Evolutionary conservation across 2,113 vertebrate genomes (phyloP).

Genomic region (Xyliphius kryptos): DNA sequence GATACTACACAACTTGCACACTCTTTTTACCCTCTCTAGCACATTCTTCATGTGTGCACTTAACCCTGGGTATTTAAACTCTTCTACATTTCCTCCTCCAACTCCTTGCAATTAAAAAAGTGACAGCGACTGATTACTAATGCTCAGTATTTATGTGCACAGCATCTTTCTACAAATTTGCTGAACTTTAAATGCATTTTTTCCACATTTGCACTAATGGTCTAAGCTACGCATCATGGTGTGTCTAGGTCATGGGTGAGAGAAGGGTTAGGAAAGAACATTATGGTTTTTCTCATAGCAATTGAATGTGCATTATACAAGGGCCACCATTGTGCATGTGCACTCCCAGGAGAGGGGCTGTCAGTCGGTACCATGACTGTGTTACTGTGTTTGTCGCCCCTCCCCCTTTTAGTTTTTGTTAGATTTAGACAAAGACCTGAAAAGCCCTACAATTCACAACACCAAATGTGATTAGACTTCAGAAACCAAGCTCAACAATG

Average conservation of each 20-base stretch:
- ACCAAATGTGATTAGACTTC: neutral
- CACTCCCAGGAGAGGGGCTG: conserved; percentile 5
- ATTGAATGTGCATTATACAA: conserved; percentile 31
- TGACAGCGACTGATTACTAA: too few species aligned
- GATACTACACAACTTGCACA: too few species aligned
- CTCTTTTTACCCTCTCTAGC: too few species aligned
- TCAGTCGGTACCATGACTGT: conserved; percentile 25
- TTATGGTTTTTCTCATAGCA: conserved; percentile 22
- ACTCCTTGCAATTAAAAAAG: too few species aligned
- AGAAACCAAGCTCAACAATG: too few species aligned
- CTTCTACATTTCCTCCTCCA: too few species aligned
- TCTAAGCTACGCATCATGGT: conserved; percentile 58
- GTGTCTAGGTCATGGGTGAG: conserved; percentile 15
- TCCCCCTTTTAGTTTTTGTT: neutral
- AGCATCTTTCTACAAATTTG: too few species aligned
- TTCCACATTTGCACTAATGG: too few species aligned
- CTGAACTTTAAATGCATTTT: too few species aligned
- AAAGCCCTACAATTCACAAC: neutral
- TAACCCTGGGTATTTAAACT: too few species aligned
- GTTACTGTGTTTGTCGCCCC: conserved; percentile 23
- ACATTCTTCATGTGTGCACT: too few species aligned
- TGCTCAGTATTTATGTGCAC: too few species aligned
- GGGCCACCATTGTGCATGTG: conserved; percentile 16
- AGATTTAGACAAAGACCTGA: neutral
- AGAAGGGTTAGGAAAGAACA: conserved; percentile 35